Evolutionary conservation across 2,888 invertebrate genomes (phyloP).

Genomic region (Sclerodermus sp.): DNA sequence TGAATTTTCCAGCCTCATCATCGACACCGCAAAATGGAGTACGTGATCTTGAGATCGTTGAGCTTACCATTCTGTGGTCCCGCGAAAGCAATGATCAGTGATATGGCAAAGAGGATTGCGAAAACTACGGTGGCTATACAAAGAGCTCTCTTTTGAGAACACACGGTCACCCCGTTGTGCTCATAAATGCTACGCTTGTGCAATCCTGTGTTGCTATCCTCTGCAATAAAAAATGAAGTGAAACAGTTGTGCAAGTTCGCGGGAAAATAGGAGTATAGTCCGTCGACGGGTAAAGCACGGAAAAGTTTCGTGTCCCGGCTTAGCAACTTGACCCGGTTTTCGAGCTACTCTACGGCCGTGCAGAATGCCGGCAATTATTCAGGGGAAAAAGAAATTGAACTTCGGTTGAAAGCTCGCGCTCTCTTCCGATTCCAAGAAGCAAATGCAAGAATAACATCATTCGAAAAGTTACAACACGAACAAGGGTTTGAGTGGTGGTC

Average conservation of each 20-base stretch:
- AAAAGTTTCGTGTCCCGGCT: constrained; percentile 39
- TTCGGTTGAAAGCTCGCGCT: no score
- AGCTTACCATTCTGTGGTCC: constrained; percentile 78
- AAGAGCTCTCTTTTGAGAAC: constrained; percentile 83
- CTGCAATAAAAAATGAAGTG: constrained; percentile 57
- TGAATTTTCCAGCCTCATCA: no score
- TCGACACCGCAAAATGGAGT: not conserved
- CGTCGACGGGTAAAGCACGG: constrained; percentile 27
- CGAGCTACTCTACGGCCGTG: constrained; percentile 18
- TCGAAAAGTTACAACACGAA: no score
- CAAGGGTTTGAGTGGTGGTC: not conserved
- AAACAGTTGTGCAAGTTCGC: no score
- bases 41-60: not conserved
- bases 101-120: constrained; percentile 77
- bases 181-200: constrained; percentile 72
- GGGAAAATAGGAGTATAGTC: not conserved
- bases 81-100: constrained; percentile 87
- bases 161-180: constrained; percentile 79
- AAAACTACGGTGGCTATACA: constrained; percentile 79
- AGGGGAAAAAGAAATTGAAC: no score
- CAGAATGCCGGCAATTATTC: constrained; percentile 19
- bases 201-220: constrained; percentile 66
- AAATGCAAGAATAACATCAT: no score
- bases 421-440: no score
- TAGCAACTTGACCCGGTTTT: constrained; percentile 45